Conservation (phyloP, 2,113 vertebrate genomes). For the Osmerus mordax region DNA sequence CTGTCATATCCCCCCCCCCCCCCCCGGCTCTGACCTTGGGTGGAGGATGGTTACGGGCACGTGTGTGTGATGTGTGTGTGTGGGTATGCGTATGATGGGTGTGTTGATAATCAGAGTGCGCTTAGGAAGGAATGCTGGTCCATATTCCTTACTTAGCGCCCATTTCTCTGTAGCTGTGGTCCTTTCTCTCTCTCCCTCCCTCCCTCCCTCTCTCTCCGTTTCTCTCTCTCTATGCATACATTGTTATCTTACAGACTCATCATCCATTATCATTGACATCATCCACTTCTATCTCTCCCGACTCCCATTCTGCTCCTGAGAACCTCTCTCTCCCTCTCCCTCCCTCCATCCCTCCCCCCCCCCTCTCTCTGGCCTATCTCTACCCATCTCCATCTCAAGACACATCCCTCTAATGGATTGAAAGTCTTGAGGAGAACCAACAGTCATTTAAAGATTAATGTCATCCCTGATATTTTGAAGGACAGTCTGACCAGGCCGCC, state of each 20-base stretch:
- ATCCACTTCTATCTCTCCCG: slow-evolving; percentile 43
- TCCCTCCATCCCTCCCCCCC: slow-evolving; percentile 14
- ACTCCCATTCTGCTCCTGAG: slow-evolving; percentile 13
- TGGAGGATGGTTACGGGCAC: slow-evolving; percentile 1
- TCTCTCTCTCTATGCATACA: slow-evolving; percentile 22
- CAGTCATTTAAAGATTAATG: slow-evolving; percentile 76
- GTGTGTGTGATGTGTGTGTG: slow-evolving; percentile 11
- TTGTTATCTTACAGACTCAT: slow-evolving; percentile 29
- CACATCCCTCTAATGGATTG: slow-evolving; percentile 67
- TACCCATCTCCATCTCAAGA: slow-evolving; percentile 53
- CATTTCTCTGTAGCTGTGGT: neutral
- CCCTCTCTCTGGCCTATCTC: slow-evolving; percentile 48
- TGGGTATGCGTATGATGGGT: neutral
- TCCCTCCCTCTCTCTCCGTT: slow-evolving; percentile 15
- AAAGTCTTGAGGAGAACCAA: slow-evolving; percentile 68
- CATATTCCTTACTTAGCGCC: neutral
- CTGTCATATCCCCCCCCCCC: no score
- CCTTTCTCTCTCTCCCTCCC: slow-evolving; percentile 18
- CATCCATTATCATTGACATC: slow-evolving; percentile 68
- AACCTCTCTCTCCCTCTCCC: slow-evolving; percentile 24
- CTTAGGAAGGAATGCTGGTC: neutral
- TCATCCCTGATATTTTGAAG: slow-evolving; percentile 68
- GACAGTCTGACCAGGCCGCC: slow-evolving; percentile 46
- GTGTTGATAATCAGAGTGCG: neutral
- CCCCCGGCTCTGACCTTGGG: slow-evolving; percentile 24